Percentiles rank a stretch among this genome's conserved stretches.
phyloP scores from a whole-genome alignment of 2,797 vertebrate species.

The Urosaurus nigricauda region DNA sequence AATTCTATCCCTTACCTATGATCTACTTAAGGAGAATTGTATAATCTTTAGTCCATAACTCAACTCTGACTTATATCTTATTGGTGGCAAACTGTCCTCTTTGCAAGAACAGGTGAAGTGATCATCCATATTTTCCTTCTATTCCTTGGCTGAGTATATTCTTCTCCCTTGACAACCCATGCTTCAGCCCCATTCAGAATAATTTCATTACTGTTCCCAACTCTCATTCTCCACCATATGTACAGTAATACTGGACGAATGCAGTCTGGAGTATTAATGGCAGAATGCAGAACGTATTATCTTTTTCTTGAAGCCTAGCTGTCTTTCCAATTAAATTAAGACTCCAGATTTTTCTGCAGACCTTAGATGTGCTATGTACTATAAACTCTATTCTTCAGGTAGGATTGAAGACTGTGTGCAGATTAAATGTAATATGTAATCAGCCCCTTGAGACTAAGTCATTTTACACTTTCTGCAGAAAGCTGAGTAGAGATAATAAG shows the following conservation, averaged over 20 bases:
- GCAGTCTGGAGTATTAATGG: no score
- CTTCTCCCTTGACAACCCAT: background rate
- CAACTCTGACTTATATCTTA: background rate
- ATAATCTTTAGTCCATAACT: background rate
- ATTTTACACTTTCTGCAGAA: background rate
- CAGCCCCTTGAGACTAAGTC: background rate
- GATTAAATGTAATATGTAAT: background rate
- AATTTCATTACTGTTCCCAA: background rate
- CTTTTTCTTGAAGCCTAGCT: background rate
- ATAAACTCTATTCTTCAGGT: background rate
- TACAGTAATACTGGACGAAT: no score
- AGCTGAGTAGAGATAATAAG: background rate
- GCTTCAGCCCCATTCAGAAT: background rate
- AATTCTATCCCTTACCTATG: background rate
- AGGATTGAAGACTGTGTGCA: no score
- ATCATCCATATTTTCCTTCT: background rate
- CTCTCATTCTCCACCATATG: background rate
- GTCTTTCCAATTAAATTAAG: no score
- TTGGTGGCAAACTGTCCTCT: background rate
- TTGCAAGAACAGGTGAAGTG: background rate
- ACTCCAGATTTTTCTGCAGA: conserved; percentile 14
- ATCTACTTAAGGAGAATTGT: background rate
- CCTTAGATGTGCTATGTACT: background rate
- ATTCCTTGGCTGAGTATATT: background rate
- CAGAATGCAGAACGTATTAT: background rate